Conservation (phyloP, 2,797 vertebrate species). For the Anguilla marmorata region DNA sequence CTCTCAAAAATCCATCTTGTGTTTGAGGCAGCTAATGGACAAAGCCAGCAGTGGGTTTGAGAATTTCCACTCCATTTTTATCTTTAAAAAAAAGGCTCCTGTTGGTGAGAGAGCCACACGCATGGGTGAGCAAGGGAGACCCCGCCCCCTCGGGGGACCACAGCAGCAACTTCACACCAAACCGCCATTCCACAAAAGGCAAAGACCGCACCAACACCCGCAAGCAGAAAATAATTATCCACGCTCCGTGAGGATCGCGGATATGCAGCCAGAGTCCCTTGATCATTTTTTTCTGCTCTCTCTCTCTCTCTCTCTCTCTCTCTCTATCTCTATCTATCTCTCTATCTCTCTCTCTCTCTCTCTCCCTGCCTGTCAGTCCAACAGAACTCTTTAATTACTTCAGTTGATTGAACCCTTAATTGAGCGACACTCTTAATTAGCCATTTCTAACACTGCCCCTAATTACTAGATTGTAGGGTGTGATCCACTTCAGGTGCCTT, state of each 20-base stretch:
- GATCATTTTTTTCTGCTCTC: neutral
- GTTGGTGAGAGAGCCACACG: neutral
- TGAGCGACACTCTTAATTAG: neutral
- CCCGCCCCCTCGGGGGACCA: neutral
- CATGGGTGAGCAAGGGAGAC: neutral
- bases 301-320: no score
- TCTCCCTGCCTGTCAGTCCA: conserved; percentile 10
- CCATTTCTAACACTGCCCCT: neutral
- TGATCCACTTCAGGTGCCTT: conserved; percentile 2
- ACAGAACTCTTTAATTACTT: conserved; percentile 6
- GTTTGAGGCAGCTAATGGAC: neutral
- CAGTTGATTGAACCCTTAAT: conserved; percentile 15
- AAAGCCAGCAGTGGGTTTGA: neutral
- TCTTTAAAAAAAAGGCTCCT: neutral
- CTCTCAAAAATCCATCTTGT: neutral
- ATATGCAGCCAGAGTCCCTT: neutral
- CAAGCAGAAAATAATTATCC: neutral
- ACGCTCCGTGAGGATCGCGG: neutral
- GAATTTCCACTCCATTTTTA: neutral
- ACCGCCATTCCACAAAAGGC: neutral
- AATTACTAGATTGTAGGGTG: neutral
- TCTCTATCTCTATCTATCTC: no score
- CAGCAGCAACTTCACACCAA: neutral
- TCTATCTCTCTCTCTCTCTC: neutral
- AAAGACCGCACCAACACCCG: neutral